Conservation (phyloP, 2,797 vertebrate genomes). For the Enteromius mattozi region DNA sequence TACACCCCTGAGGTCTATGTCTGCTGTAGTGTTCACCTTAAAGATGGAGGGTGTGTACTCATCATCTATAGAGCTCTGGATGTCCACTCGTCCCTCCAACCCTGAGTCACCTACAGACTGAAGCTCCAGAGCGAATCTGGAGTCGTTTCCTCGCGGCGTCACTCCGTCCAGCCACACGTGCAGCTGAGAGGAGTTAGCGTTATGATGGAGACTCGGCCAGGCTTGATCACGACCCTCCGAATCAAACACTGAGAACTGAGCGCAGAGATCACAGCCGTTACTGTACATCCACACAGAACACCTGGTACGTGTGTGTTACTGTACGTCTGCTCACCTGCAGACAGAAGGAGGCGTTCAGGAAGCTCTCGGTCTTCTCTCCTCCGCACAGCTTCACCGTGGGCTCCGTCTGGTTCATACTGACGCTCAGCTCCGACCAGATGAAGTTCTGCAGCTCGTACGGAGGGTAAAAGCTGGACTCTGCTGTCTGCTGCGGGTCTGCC, state of each 20-base stretch:
- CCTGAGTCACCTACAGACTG: slow-evolving; percentile 69
- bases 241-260: slow-evolving; percentile 85
- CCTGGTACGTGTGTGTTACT: background rate
- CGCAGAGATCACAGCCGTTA: background rate
- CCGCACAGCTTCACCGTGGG: slow-evolving; percentile 75
- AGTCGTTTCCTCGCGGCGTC: slow-evolving; percentile 71
- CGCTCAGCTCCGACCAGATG: slow-evolving; percentile 78
- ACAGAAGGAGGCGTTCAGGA: slow-evolving; percentile 79
- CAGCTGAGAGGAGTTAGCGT: slow-evolving; percentile 84
- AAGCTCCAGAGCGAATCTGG: slow-evolving; percentile 85
- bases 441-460: slow-evolving; percentile 82
- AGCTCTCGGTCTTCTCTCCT: slow-evolving; percentile 28
- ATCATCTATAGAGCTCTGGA: slow-evolving; percentile 83
- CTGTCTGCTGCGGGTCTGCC: background rate
- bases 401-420: slow-evolving; percentile 66
- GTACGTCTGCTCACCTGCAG: slow-evolving; percentile 75
- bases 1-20: background rate
- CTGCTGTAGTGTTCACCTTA: slow-evolving; percentile 73
- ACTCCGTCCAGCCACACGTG: slow-evolving; percentile 75
- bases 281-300: too few species aligned
- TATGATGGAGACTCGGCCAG: slow-evolving; percentile 87
- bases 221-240: slow-evolving; percentile 66
- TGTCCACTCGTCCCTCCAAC: slow-evolving; percentile 59
- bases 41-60: slow-evolving; percentile 91
- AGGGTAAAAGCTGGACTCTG: slow-evolving; percentile 73